These are phyloP conservation scores for Sceliomorpha sp. DNA, from an alignment of 2,888 invertebrate species.

Conservation along the genomic window DNA sequence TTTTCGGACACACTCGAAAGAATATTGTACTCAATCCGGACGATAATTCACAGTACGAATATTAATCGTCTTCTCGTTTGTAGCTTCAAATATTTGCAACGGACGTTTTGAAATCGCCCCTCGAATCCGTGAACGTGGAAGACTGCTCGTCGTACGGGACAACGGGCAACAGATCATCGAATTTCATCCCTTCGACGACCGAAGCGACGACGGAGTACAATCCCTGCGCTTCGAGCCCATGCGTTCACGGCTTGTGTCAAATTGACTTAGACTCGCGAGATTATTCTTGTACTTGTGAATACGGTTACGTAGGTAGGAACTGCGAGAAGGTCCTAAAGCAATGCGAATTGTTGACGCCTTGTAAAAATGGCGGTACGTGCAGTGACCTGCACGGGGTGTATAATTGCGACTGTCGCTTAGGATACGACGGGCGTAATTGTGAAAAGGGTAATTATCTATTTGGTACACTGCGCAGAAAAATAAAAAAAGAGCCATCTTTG, in stretches of 20 bases:
- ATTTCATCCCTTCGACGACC: too few species aligned
- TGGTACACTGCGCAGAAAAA: too few species aligned
- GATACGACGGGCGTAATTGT: constrained; percentile 89
- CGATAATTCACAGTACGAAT: not conserved
- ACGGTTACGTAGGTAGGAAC: constrained; percentile 82
- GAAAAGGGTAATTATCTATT: too few species aligned
- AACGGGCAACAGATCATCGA: too few species aligned
- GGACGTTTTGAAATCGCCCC: constrained; percentile 87
- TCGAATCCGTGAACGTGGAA: constrained; percentile 90
- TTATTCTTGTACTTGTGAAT: constrained; percentile 76
- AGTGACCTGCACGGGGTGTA: constrained; percentile 82
- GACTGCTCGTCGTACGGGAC: constrained; percentile 85
- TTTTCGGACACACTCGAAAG: too few species aligned
- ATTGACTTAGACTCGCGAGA: constrained; percentile 58
- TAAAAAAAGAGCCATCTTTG: too few species aligned
- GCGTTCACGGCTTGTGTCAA: constrained; percentile 73
- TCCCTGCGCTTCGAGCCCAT: constrained; percentile 68
- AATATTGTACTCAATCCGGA: too few species aligned
- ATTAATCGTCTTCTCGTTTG: not conserved
- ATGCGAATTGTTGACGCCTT: constrained; percentile 86
- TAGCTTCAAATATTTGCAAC: constrained; percentile 33
- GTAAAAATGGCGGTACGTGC: constrained; percentile 91
- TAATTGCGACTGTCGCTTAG: constrained; percentile 90
- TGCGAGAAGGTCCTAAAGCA: constrained; percentile 85
- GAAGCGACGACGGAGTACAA: constrained; percentile 61